Evolutionary conservation across 1,140 invertebrate genomes (phyloP).

Genomic region (Orius laevigatus): DNA sequence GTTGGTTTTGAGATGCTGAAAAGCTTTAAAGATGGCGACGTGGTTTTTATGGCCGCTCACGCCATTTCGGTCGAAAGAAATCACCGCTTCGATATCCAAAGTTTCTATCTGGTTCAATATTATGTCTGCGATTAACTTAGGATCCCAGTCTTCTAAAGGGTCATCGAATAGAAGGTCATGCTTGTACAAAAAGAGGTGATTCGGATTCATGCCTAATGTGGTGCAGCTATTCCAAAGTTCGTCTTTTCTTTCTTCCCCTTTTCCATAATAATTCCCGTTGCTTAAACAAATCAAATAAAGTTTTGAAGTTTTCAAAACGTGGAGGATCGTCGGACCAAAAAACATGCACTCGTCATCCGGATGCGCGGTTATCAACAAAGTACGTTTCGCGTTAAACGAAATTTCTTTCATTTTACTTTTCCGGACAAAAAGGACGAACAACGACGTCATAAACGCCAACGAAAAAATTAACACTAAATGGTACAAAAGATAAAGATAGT

Average conservation of each 20-base stretch:
- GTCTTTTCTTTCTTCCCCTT: slow-evolving; percentile 45
- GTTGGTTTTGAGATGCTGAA: slow-evolving; percentile 56
- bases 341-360: slow-evolving; percentile 98
- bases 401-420: not conserved
- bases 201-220: slow-evolving; percentile 55
- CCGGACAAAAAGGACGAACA: not conserved
- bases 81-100: slow-evolving; percentile 60
- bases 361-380: slow-evolving; percentile 78
- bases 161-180: slow-evolving; percentile 58
- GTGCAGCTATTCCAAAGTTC: slow-evolving; percentile 67
- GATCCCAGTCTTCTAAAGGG: slow-evolving; percentile 54
- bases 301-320: slow-evolving; percentile 39
- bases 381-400: slow-evolving; percentile 25
- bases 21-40: slow-evolving; percentile 59
- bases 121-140: slow-evolving; percentile 48
- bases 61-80: slow-evolving; percentile 85
- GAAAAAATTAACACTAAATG: not conserved
- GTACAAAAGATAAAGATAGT: not conserved
- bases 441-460: not conserved
- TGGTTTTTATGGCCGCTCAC: slow-evolving; percentile 84
- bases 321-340: slow-evolving; percentile 79
- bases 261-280: slow-evolving; percentile 55
- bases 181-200: slow-evolving; percentile 52
- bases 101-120: slow-evolving; percentile 54
- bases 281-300: slow-evolving; percentile 73